Percentiles rank a stretch among this genome's conserved stretches.
These are phyloP conservation scores for Embidobia sp. DNA, from an alignment of 2,888 invertebrate genomes.

Conservation along the genomic window DNA sequence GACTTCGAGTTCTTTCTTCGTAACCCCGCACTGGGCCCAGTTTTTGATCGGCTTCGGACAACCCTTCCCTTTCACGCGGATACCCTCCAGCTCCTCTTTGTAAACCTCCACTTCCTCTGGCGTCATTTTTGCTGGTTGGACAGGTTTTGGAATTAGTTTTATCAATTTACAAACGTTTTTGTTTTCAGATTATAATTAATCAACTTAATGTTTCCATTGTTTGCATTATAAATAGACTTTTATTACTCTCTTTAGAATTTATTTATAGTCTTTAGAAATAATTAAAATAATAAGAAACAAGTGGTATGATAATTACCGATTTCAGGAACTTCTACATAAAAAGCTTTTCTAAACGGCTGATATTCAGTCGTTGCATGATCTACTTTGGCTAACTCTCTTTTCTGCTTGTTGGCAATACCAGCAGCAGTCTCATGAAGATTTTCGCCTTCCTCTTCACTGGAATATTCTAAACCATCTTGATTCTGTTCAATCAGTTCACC, in stretches of 20 bases:
- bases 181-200: too few species aligned
- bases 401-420: slow-evolving; percentile 93
- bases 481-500: slow-evolving; percentile 99
- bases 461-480: slow-evolving; percentile 98
- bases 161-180: too few species aligned
- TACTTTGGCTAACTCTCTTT: slow-evolving; percentile 96
- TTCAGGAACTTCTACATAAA: slow-evolving; percentile 99
- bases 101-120: slow-evolving; percentile 92
- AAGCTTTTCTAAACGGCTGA: slow-evolving; percentile 94
- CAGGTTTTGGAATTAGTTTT: too few species aligned
- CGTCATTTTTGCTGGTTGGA: slow-evolving; percentile 91
- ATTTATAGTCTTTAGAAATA: too few species aligned
- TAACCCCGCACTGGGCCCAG: slow-evolving; percentile 99
- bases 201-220: too few species aligned
- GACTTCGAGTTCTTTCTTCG: slow-evolving; percentile 96
- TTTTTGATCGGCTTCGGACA: slow-evolving; percentile 97
- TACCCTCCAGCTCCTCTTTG: slow-evolving; percentile 95
- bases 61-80: slow-evolving; percentile 97
- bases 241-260: too few species aligned
- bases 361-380: slow-evolving; percentile 94
- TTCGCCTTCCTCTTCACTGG: slow-evolving; percentile 97
- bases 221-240: too few species aligned
- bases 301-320: slow-evolving; percentile 84
- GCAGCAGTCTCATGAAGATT: slow-evolving; percentile 95
- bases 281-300: too few species aligned